Base-by-base conservation (phyloP, 2,113 vertebrate species). In the Corythornis vintsioides region DNA sequence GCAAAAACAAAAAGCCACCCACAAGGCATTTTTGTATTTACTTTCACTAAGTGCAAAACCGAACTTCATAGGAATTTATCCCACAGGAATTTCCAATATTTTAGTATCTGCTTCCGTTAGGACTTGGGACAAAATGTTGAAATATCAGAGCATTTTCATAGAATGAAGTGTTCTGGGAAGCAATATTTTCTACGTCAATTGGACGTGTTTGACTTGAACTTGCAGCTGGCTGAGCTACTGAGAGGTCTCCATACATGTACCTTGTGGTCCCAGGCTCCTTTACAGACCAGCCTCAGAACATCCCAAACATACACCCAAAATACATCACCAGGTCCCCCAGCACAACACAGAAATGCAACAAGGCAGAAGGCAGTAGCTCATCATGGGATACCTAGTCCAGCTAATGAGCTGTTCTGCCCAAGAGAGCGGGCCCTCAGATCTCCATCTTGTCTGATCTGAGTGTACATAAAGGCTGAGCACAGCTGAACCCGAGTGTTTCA, bases 11-110 rank as follows among this genome's bases (percentile, higher is more conserved):
- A 88, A 94, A 94, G 18, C 4, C 69, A 92, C 77, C 81, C 93
- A 93, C 80, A 82, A 86, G 74, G 31, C 90, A 88, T 88, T 94
- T 94, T 75, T 74, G 38, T 94, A 73, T 93, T 96, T 95, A 92
- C 92, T 90, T 95, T 94, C 89, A 75, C 78, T 89, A 78, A 95
- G 93, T 88, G 90, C 83, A 93, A 69, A 89, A 93, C 47, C 0
- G 42, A 94, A 57, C 74, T 79, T 93, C 86, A 87, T 47, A 82
- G 42, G 72, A 82, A 84, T 87, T 93, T 85, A 82, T 65, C 86
- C 92, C 95, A 89, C 90, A 95, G 70, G 83, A 93, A 90, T 93
- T 92, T 91, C 50, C 88, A 92, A 61, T 93, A 86, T 93, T 94
- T 95, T 43, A 66, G 19, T 78, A 76, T 90, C 92, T 95, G 74